Base-by-base conservation (phyloP, 2,888 invertebrate genomes). In the Napeogenes sylphis region DNA sequence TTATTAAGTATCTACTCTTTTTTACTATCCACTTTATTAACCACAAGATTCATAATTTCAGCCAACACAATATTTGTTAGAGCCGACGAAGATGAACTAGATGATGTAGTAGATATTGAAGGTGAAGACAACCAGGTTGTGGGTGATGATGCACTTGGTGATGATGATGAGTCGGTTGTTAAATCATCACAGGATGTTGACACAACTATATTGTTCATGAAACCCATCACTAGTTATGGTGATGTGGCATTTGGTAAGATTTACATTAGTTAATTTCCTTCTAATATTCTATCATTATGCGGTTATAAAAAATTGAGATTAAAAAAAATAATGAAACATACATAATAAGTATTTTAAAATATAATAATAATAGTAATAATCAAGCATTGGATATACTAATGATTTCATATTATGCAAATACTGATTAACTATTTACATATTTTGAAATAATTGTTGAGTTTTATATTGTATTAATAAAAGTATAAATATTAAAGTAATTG, bases 111-210 rank as follows among this genome's bases (percentile, higher is more conserved):
- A 13, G 94, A 94, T 72, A 93, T 93, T 65, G 93, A 93, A 70
- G 93, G 92, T 59, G 94, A 94, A 75, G 92, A 92, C 77, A 92
- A 87, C 74, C 92, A 92, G 70, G 91, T 92, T 54, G 94, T 92
- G 0, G 92, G 92, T 12, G 94, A 93, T 42, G 93, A 92, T 57
- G 92, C 91, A 51, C 90, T 92, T 0, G 93, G 93, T 57, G 94
- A 94, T 42, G 94, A 93, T 69, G 92, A 92, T 72, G 92, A 93
- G 67, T 81, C 84, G 0, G 69, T 87, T 0, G 92, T 92, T 3
- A 93, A 93, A 68, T 94, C 97, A 3, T 98, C 98, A 0, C 95
- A 96, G 55, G 96, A 98, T 90, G 97, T 97, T 3, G 97, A 98
- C 75, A 97, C 98, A 0, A 95, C 94, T 14, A 93, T 99, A 77